These are phyloP conservation scores for Urocolius indicus DNA, from an alignment of 2,113 vertebrate genomes.

Conservation along the genomic window DNA sequence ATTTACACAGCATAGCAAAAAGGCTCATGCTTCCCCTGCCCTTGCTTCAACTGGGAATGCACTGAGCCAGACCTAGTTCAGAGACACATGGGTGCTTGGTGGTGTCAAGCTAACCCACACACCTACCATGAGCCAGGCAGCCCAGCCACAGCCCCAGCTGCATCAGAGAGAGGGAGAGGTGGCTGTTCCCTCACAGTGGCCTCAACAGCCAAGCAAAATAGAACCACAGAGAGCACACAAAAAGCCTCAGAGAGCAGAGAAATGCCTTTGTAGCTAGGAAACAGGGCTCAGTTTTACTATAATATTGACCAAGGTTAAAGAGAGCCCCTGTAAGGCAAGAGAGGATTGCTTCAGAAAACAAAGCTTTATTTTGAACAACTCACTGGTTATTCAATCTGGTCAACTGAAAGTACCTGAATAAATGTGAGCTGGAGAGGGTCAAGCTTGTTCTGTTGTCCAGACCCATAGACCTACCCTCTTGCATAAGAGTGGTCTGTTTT, in stretches of 20 bases:
- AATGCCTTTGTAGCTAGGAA: neutral
- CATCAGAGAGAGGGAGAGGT: fast-evolving
- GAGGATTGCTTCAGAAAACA: neutral
- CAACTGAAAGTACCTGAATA: neutral
- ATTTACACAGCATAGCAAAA: neutral
- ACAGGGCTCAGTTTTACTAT: fast-evolving
- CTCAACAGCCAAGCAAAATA: fast-evolving
- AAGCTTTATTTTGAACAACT: neutral
- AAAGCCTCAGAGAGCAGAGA: neutral
- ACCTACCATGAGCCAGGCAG: neutral
- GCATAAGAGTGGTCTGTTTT: neutral
- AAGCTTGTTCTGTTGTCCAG: neutral
- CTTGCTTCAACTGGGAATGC: fast-evolving
- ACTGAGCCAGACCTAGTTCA: neutral
- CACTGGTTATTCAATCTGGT: neutral
- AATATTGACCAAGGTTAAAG: neutral
- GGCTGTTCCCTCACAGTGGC: neutral
- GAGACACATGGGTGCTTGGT: neutral
- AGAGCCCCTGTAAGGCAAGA: neutral
- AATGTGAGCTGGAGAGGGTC: neutral
- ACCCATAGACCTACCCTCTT: neutral
- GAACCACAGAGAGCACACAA: neutral
- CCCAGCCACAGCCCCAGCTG: fast-evolving
- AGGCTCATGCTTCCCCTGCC: neutral
- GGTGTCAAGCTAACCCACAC: neutral